Evolutionary conservation across 2,113 vertebrate genomes (phyloP), one percentile per base, ranked within the genome.

Genomic region (Archocentrus centrarchus): DNA sequence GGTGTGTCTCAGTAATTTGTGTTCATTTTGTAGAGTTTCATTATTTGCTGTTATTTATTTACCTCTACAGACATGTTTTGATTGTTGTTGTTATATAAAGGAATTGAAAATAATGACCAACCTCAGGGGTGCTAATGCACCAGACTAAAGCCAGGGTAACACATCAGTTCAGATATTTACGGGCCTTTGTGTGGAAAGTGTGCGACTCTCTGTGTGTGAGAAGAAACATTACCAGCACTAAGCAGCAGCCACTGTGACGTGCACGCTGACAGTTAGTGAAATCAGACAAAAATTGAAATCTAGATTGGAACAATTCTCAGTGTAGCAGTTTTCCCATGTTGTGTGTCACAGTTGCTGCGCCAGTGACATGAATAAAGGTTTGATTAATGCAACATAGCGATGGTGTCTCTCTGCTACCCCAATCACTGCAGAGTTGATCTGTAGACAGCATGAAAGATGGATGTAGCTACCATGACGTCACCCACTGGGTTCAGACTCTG

Each of bases 91-190:
- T 30, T 30, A 30, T 30, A 30, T 30, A 30, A 30, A 30, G 3
- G 30, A 30, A 30, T 30, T 30, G 30, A 1, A 30, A 30, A 30
- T 30, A 30, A 30, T 30, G 30, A 30, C 30, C 30, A 30, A 30
- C 30, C 30, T 30, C 2, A 30, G 30, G 30, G 30, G 3, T 30
- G 30, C 30, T 30, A 30, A 30, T 30, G 30, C 30, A 30, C 3
- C 30, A 30, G 30, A 30, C 30, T 30, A 30, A 30, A 30, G 39
- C 2, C 44, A 24, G 11, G 37, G 1, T 77, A 55, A 50, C 88
- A 80, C 88, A 89, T 88, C 75, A 57, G 60, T 77, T 70, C 24
- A 5, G 17, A 30, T 83, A 73, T 89, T 17, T 15, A 50, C 2
- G 47, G 47, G 15, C 14, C 47, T 50, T 50, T 17, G 4, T 50